Evolutionary conservation across 2,888 invertebrate species (phyloP), one percentile per base, ranked within the genome.

Genomic region (Lysandra bellargus): DNA sequence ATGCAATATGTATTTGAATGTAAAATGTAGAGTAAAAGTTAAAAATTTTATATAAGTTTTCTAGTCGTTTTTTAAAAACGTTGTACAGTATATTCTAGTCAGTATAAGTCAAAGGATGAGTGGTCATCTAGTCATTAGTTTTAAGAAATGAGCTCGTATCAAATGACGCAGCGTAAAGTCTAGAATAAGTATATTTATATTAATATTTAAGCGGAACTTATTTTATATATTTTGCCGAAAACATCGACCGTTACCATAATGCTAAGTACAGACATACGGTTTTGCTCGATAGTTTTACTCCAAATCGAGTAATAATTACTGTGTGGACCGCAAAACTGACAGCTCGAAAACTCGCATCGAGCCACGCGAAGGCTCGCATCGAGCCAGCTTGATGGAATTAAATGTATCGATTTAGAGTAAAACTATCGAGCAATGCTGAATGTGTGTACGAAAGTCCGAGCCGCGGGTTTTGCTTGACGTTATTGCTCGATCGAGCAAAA

Each of bases 111-210:
- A 80, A 83, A 80, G 86, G 90, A 91, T 90, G 91, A 90, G 92
- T 91, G 87, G 53, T 57, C 83, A 86, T 90, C 91, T 91, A 91
- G 91, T 91, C 91, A 90, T 89, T 57, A 76, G 57, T 86, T 85
- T 83, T 86, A 88, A 83, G 40, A 75, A 49, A 75, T 49, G 12
- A 5, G 44, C 44, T 49, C 30, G 76, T 76, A 76, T 57, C 14
- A 53, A 75, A 53, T 53, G 33, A 57, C 23, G 75, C 49, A 30
- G 49, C 4, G 57, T 30, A 40, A 44, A 37, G 0, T 74, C 1
- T 64, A 44, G 44, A 7, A 23, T 75, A 12, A 44, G 49, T 49
- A 12, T 49, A 49, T 49, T 12, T 75, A 44, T 49, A 14, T 30
- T 75, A 12, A 69, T 14, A 69, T 33, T 53, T 76, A 33, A 57